phyloP scores from a whole-genome alignment of 2,797 vertebrate species.

The Sebastes trivittatus region DNA sequence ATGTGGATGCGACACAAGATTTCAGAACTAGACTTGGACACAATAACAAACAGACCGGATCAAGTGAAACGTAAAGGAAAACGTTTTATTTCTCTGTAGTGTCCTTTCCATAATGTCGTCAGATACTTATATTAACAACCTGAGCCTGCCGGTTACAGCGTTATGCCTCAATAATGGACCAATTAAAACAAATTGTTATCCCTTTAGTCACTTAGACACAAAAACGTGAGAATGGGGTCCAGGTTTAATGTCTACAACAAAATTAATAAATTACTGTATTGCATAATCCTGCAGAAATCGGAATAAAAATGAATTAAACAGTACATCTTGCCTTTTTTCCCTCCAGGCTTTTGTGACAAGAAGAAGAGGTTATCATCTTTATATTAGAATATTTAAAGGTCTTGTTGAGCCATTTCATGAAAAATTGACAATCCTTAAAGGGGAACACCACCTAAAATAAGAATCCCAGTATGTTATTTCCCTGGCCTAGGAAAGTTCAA shows the following conservation, averaged over 20 bases:
- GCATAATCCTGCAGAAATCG: not conserved
- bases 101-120: no score
- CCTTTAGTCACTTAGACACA: not conserved
- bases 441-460: no score
- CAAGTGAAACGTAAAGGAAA: accelerated
- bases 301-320: not conserved
- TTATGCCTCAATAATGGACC: not conserved
- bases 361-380: not conserved
- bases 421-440: not conserved
- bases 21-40: no score
- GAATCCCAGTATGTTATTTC: no score
- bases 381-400: not conserved
- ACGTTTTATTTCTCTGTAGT: no score
- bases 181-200: no score
- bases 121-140: no score
- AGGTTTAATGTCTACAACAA: not conserved
- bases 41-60: no score
- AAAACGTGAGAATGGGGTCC: not conserved
- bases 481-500: no score
- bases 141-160: not conserved
- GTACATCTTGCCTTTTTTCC: not conserved
- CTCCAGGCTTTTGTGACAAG: not conserved
- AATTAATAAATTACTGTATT: not conserved
- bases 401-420: not conserved
- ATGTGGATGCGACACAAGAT: no score